Base-by-base conservation (phyloP, 2,888 invertebrate species). In the Nasonovia ribisnigri region DNA sequence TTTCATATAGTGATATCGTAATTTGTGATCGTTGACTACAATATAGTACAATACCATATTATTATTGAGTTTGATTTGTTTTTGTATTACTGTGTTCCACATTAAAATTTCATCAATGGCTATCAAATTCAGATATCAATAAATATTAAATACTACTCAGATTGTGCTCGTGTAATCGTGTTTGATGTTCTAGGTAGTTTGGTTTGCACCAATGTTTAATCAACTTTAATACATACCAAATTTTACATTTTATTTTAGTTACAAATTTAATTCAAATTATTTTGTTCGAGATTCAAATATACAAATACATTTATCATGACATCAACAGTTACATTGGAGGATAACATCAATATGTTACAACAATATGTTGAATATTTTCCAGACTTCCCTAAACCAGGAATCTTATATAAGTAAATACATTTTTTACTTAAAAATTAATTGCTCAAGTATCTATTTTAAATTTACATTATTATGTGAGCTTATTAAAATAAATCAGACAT, bases 311-410 rank as follows among this genome's bases (percentile, higher is more conserved):
- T 57, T 57, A 87, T n/a, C 46, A 93, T 86, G 90, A 11, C 46
- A n/a, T 57, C 51, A n/a, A 48, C 29, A 11, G 67, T 67, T 13
- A 51, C 67, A 42, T 51, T 90, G n/a, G 90, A 91, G 90, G 60
- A 88, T 0, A 46, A 94, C 43, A 94, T 94, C 36, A 54, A 94
- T 46, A 48, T 57, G 16, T 36, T 98, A 0, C 97, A 97, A 95
- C 96, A 96, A 60, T 96, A 97, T 95, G 97, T 98, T 90, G 96
- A 96, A 95, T 96, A 96, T 95, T 98, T 97, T 96, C 97, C 97
- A 0, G 97, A 99, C 96, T 99, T 99, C 96, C 99, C 99, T 0
- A 98, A 98, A 96, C 96, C 97, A 94, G 99, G 98, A 92, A 97
- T 99, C 94, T 95, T 97, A 93, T 99, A 98, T 96, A 97, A 97